Evolutionary conservation across 1,140 invertebrate species (phyloP).

Genomic region (Aphelinus atriplicis): DNA sequence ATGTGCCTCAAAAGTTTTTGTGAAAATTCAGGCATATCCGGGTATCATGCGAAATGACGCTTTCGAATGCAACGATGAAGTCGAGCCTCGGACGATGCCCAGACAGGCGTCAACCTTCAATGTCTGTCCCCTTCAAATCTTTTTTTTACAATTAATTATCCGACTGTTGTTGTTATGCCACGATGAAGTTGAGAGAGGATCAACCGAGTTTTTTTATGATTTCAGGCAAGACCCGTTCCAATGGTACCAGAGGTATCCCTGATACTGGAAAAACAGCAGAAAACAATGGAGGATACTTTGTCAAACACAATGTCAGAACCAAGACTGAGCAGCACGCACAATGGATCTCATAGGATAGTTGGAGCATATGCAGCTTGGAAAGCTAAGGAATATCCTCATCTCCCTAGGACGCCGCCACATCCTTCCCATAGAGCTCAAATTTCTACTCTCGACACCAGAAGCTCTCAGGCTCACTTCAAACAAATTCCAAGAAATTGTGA

Average conservation of each 20-base stretch:
- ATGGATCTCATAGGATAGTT: conserved; percentile 8
- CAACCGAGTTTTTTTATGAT: conserved; percentile 21
- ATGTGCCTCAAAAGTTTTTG: background rate
- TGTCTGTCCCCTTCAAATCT: conserved; percentile 20
- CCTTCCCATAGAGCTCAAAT: conserved; percentile 10
- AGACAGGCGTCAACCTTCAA: conserved; percentile 46
- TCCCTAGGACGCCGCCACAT: conserved; percentile 12
- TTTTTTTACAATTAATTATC: background rate
- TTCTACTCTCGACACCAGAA: conserved; percentile 6
- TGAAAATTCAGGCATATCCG: background rate
- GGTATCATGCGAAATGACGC: conserved; percentile 29
- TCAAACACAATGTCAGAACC: background rate
- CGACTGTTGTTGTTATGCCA: no score
- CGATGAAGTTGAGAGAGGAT: background rate
- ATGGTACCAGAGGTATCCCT: conserved; percentile 55
- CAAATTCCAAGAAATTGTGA: background rate
- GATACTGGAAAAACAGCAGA: conserved; percentile 48
- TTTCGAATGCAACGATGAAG: conserved; percentile 42
- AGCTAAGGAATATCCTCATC: conserved; percentile 45
- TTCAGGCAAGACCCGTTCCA: conserved; percentile 46
- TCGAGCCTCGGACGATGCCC: conserved; percentile 50
- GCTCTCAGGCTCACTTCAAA: conserved; percentile 1
- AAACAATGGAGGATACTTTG: conserved; percentile 2
- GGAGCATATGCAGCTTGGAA: conserved; percentile 54
- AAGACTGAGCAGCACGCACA: background rate